phyloP scores from a whole-genome alignment of 1,140 invertebrate genomes.

The Wasmannia auropunctata region DNA sequence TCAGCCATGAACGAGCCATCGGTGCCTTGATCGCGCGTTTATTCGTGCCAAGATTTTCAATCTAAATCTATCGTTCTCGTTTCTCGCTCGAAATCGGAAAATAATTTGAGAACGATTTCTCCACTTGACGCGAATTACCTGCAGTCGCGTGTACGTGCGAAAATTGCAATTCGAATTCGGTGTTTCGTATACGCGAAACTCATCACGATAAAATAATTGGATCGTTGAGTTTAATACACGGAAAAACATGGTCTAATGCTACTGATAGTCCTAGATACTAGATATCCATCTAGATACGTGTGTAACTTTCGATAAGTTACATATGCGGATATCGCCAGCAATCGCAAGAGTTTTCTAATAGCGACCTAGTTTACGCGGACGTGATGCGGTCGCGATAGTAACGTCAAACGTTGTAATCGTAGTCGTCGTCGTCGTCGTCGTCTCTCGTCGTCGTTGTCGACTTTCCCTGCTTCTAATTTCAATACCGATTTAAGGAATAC shows the following conservation, averaged over 20 bases:
- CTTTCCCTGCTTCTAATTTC: slow-evolving; percentile 69
- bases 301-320: slow-evolving; percentile 24
- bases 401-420: slow-evolving; percentile 29
- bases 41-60: not conserved
- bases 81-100: not conserved
- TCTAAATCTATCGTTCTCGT: not conserved
- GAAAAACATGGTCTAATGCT: not conserved
- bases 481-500: slow-evolving; percentile 61
- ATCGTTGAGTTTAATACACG: not conserved
- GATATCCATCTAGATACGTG: not conserved
- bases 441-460: slow-evolving; percentile 53
- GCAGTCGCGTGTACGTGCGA: not conserved
- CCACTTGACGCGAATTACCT: not conserved
- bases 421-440: slow-evolving; percentile 55
- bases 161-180: not conserved
- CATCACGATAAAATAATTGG: not conserved
- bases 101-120: slow-evolving; percentile 2
- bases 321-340: not conserved
- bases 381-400: slow-evolving; percentile 37
- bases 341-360: slow-evolving; percentile 32
- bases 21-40: not conserved
- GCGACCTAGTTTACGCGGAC: slow-evolving; percentile 40
- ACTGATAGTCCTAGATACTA: not conserved
- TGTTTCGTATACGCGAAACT: not conserved
- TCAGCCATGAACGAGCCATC: not conserved